Evolutionary conservation across 2,113 vertebrate genomes (phyloP), one percentile per base, ranked within the genome.

Genomic region (Chamaetylas fuelleborni): DNA sequence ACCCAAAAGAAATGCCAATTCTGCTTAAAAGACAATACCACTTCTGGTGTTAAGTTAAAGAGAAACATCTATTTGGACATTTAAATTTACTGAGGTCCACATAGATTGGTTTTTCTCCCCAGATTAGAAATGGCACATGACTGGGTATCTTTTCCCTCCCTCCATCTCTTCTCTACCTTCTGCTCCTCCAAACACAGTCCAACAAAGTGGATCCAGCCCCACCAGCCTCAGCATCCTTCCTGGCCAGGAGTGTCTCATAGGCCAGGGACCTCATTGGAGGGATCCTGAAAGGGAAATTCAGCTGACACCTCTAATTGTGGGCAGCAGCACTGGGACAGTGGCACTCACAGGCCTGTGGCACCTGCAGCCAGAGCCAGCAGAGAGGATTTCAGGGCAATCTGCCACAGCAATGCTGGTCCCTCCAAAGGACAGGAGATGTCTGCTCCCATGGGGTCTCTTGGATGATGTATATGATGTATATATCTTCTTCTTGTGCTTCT

Each of bases 241-340:
- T 38, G 23, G 19, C 29, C 15, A 36, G 7, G 19, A 5, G 4
- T 48, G 31, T 74, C 22, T n/a, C 31, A 23, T 5, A 38, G 26
- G 16, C 11, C 77, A 56, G 18, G 15, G 24, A 18, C 43, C 18
- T 69, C 56, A 14, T 0, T 19, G 43, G 19, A 6, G 11, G 7
- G 15, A 23, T 54, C 26, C 60, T 78, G 23, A 66, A n/a, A 11
- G 2, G 71, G 14, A 54, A 89, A 40, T 38, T 58, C 43, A 2
- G 13, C 8, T 15, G 8, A 16, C 10, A 43, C 2, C 6, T 10
- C 23, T 20, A 14, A 57, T 13, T 23, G 13, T 2, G 1, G 33
- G 43, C 43, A 91, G 25, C n/a, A 45, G 3, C 25, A 29, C 47
- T 31, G 66, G 53, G n/a, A 50, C 12, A 40, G 20, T 14, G 16